These are phyloP conservation scores for Labrus mixtus DNA, from an alignment of 2,113 vertebrate species.

Conservation along the genomic window DNA sequence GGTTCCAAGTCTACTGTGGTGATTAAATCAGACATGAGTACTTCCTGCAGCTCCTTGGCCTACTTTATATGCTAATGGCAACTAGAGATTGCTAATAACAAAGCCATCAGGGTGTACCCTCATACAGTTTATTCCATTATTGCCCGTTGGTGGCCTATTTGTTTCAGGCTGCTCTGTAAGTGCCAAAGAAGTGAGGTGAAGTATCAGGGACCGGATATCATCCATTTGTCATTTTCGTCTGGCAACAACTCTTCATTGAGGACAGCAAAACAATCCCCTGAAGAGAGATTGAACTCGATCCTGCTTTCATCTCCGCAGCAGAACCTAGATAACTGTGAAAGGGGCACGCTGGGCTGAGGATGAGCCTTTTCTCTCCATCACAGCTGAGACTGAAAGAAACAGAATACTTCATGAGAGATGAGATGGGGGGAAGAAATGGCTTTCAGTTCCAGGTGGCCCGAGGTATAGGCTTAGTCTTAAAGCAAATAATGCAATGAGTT, in stretches of 20 bases:
- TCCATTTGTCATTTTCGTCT: slow-evolving; percentile 28
- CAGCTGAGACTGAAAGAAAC: slow-evolving; percentile 39
- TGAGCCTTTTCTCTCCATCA: slow-evolving; percentile 40
- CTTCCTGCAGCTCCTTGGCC: slow-evolving; percentile 3
- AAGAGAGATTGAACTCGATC: slow-evolving; percentile 22
- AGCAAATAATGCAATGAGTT: neutral
- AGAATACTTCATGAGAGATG: neutral
- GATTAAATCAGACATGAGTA: neutral
- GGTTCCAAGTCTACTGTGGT: neutral
- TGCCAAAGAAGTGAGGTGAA: neutral
- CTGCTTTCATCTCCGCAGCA: neutral
- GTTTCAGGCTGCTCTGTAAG: neutral
- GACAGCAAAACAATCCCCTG: slow-evolving; percentile 7
- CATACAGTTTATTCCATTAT: neutral
- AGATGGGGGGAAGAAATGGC: slow-evolving; percentile 20
- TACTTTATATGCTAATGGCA: slow-evolving; percentile 18
- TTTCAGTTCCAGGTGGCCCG: slow-evolving; percentile 14
- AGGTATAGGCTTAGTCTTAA: slow-evolving; percentile 11
- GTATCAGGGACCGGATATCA: neutral
- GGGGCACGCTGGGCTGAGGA: slow-evolving; percentile 49
- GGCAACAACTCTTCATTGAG: neutral
- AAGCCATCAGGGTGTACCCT: neutral
- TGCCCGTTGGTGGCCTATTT: slow-evolving; percentile 1
- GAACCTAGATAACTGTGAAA: slow-evolving; percentile 22
- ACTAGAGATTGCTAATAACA: neutral